Conservation (phyloP, 2,888 invertebrate species). For the Nymphalis polychloros region DNA sequence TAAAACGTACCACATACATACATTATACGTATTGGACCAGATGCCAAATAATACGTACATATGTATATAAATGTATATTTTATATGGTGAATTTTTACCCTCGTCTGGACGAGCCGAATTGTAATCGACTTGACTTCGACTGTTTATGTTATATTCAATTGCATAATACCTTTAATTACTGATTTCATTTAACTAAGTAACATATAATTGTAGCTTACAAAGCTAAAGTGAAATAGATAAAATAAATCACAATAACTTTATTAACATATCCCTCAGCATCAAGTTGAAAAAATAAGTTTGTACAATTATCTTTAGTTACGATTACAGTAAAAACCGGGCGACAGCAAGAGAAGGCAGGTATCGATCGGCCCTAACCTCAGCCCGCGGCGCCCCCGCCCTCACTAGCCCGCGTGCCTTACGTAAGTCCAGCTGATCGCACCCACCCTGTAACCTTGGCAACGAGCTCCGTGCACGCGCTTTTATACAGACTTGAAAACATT, state of each 20-base stretch:
- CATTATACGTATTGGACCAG: neutral
- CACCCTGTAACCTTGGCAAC: constrained; percentile 79
- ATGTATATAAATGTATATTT: neutral
- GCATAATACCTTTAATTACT: no score
- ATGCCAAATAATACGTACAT: neutral
- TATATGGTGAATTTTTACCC: neutral
- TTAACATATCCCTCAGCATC: no score
- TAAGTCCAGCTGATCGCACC: constrained; percentile 80
- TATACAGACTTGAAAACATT: constrained; percentile 43
- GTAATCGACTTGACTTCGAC: constrained; percentile 18
- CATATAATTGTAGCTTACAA: no score
- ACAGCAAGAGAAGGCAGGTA: constrained; percentile 72
- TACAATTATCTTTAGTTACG: constrained; percentile 46
- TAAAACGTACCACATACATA: neutral
- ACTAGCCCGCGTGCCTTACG: constrained; percentile 68
- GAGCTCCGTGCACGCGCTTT: constrained; percentile 64
- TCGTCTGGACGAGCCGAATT: constrained; percentile 5
- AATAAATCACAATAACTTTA: no score
- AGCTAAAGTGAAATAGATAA: no score
- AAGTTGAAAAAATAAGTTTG: constrained; percentile 15
- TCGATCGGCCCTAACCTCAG: constrained; percentile 75
- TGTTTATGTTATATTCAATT: neutral
- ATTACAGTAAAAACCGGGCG: constrained; percentile 58
- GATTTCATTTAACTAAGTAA: no score
- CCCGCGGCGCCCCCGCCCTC: constrained; percentile 45